Evolutionary conservation across 2,888 invertebrate genomes (phyloP).

Genomic region (Ommatoiulus sabulosus): DNA sequence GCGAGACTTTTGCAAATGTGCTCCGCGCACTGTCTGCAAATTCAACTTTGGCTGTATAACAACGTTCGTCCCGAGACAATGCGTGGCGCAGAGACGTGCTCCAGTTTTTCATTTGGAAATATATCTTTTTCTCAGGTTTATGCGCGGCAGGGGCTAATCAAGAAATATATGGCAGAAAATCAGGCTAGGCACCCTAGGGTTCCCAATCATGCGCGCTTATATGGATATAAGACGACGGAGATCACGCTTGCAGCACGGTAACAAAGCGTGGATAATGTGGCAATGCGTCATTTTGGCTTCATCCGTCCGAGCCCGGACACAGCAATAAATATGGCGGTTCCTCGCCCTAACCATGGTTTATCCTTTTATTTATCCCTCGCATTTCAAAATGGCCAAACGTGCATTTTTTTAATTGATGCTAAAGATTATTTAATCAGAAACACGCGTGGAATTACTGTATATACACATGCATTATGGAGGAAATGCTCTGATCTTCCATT

Average conservation of each 20-base stretch:
- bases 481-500: no score
- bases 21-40: neutral
- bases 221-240: neutral
- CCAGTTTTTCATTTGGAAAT: neutral
- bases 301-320: neutral
- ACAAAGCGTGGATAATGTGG: neutral
- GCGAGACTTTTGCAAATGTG: neutral
- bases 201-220: neutral
- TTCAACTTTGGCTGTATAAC: neutral
- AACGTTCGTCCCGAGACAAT: neutral
- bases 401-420: no score
- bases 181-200: neutral
- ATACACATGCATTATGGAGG: no score
- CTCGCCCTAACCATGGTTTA: neutral
- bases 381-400: no score
- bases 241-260: neutral
- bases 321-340: neutral
- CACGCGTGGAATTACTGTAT: no score
- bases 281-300: neutral
- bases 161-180: slow-evolving; percentile 13
- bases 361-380: no score
- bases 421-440: no score
- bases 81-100: neutral
- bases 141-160: slow-evolving; percentile 18
- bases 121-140: neutral